Evolutionary conservation across 2,797 vertebrate genomes (phyloP), one percentile per base, ranked within the genome.

Genomic region (Threskiornis aethiopicus): DNA sequence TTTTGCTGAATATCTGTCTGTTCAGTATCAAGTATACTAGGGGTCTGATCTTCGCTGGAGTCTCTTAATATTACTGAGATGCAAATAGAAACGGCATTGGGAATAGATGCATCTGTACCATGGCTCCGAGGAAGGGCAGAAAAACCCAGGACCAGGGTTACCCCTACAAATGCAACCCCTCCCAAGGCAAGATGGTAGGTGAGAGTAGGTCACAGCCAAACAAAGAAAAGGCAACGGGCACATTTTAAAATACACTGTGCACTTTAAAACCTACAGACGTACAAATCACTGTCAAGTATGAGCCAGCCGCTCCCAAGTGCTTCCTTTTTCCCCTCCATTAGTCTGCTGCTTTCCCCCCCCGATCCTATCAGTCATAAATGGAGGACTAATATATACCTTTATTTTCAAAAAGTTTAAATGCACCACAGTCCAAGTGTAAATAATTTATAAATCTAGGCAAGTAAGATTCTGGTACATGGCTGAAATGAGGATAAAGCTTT

Each of bases 251-350:
- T 5, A 59, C 44, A 12, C 29, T 1, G 37, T 70, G 83, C 95
- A 42, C 93, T 96, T 96, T 94, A 95, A 94, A 98, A 96, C 86
- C 96, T 58, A 3, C 67, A 97, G 96, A 90, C 91, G 78, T n/a
- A 97, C 96, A 98, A 96, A 98, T 97, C 97, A 97, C 91, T 97
- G 97, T 96, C 97, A 97, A 81, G 93, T 15, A 62, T 22, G 91
- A 98, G 92, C 65, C 97, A 93, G 97, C 96, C 91, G 88, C 96
- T 97, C 94, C 89, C 92, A 59, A 98, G 94, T 77, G 70, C 84
- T 90, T 75, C 95, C 88, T 96, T 65, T 90, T 94, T 92, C 95
- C 90, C 93, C 97, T 97, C 97, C 96, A 98, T 98, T 96, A 97
- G 95, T 19, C 93, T 94, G 93, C 66, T 89, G 96, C 90, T 72